Conservation (phyloP, 2,888 invertebrate species). For the Idaea biselata region DNA sequence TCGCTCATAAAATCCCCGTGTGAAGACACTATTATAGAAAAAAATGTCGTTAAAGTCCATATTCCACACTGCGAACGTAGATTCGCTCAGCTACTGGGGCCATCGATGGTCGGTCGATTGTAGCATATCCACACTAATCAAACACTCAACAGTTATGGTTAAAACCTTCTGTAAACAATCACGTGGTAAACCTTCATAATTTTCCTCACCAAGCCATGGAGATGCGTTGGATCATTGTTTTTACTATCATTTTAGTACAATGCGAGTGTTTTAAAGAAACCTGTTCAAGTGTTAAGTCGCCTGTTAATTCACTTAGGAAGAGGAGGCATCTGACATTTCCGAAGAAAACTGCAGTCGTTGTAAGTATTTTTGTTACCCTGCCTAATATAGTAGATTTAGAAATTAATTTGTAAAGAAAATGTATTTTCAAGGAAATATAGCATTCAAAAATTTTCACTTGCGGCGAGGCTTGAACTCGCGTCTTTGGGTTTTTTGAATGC, state of each 20-base stretch:
- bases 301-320: constrained; percentile 50
- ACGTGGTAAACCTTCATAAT: constrained; percentile 16
- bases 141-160: constrained; percentile 4
- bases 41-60: too few relatives aligned
- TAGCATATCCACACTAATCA: constrained; percentile 11
- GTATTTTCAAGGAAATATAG: too few relatives aligned
- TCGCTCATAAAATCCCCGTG: too few relatives aligned
- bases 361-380: constrained; percentile 43
- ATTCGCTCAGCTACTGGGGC: too few relatives aligned
- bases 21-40: too few relatives aligned
- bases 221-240: constrained; percentile 4
- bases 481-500: too few relatives aligned
- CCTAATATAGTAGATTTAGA: too few relatives aligned
- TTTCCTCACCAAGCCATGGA: constrained; percentile 10
- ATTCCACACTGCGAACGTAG: too few relatives aligned
- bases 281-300: constrained; percentile 61
- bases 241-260: constrained; percentile 29
- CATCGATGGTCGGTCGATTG: background rate
- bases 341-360: constrained; percentile 54
- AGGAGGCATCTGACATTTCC: constrained; percentile 63
- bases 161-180: constrained; percentile 22
- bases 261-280: constrained; percentile 33
- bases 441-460: too few relatives aligned
- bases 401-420: too few relatives aligned
- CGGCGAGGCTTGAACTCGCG: too few relatives aligned